Conservation (phyloP, 2,797 vertebrate species). For the Pseudotriccus pelzelni region DNA sequence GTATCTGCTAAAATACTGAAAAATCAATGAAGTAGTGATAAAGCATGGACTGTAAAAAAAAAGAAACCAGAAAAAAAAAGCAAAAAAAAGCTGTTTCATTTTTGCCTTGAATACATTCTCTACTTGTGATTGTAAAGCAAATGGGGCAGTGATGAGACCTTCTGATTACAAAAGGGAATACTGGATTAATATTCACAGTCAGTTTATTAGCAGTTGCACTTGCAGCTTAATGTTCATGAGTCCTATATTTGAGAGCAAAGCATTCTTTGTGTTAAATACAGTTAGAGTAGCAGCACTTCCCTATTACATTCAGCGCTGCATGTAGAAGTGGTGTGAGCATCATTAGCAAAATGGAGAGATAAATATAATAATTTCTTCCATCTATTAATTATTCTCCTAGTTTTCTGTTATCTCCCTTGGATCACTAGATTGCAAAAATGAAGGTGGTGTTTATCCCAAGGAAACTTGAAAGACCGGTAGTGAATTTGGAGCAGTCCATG, state of each 20-base stretch:
- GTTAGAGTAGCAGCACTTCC: not conserved
- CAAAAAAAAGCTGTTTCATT: not conserved
- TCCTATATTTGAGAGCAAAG: not conserved
- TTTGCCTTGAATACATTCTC: not conserved
- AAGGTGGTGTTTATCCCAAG: not conserved
- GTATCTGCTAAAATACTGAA: slow-evolving; percentile 24
- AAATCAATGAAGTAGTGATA: slow-evolving; percentile 26
- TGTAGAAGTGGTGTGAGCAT: not conserved
- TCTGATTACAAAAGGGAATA: not conserved
- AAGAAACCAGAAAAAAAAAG: not conserved
- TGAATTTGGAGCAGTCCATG: not conserved
- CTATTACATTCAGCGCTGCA: rapidly evolving
- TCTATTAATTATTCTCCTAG: not conserved
- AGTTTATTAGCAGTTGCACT: not conserved
- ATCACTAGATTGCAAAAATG: not conserved
- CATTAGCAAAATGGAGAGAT: not conserved
- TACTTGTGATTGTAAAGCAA: not conserved
- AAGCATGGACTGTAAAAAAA: not conserved
- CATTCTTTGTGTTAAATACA: not conserved
- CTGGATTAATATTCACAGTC: not conserved
- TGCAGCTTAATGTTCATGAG: not conserved
- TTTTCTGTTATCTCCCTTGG: not conserved
- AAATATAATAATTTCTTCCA: not conserved
- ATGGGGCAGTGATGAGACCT: not conserved
- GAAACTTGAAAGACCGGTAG: not conserved